phyloP scores from a whole-genome alignment of 2,113 vertebrate species.

The Salvelinus sp. region DNA sequence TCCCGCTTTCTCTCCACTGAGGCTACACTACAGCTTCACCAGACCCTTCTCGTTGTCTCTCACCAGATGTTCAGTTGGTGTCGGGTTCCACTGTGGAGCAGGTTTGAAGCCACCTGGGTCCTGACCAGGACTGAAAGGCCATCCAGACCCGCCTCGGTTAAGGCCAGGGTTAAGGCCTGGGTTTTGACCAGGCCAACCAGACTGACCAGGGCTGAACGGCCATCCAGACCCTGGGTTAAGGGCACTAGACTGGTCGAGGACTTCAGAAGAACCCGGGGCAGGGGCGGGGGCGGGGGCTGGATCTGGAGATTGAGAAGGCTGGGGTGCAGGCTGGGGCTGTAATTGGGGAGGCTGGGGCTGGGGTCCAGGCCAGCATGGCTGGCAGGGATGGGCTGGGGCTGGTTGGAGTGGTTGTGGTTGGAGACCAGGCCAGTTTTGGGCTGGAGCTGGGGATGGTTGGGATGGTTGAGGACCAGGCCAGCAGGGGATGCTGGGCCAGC shows the following conservation, averaged over 20 bases:
- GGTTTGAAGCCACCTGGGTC: constrained; percentile 31
- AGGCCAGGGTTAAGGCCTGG: too few relatives aligned
- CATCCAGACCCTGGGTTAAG: constrained; percentile 44
- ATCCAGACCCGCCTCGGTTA: too few relatives aligned
- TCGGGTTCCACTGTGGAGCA: constrained; percentile 60
- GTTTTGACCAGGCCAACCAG: constrained; percentile 71
- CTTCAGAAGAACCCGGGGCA: constrained; percentile 16
- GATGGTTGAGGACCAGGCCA: constrained; percentile 40
- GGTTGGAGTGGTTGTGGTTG: constrained; percentile 15
- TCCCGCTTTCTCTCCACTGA: background rate
- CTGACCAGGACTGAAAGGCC: constrained; percentile 24
- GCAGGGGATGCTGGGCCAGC: constrained; percentile 55
- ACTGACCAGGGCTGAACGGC: constrained; percentile 72
- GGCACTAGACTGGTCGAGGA: constrained; percentile 37
- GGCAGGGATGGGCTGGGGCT: constrained; percentile 18
- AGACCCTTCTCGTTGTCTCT: constrained; percentile 29
- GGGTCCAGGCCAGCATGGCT: constrained; percentile 26
- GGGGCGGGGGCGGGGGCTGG: constrained; percentile 35
- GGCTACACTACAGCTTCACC: background rate
- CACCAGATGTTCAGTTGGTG: constrained; percentile 59
- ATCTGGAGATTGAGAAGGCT: background rate
- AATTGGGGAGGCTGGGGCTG: too few relatives aligned
- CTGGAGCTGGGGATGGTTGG: background rate
- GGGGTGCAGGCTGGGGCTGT: background rate
- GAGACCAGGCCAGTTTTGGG: background rate